phyloP scores from a whole-genome alignment of 2,113 vertebrate species.

The Bombycilla garrulus region DNA sequence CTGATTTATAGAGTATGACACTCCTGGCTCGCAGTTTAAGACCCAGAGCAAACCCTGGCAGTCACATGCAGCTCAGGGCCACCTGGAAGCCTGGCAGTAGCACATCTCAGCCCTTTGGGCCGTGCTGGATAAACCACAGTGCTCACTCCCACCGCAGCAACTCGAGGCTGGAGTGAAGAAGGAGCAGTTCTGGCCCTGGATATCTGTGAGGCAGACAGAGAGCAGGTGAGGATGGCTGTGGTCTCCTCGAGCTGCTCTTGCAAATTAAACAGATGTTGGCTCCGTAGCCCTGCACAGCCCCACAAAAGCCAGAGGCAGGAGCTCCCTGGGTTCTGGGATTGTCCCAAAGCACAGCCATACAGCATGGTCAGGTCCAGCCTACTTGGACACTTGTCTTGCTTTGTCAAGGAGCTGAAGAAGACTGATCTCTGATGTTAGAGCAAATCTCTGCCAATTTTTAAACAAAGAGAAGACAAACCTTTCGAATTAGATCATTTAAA shows the following conservation, averaged over 20 bases:
- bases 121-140: background rate
- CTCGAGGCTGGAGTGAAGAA: background rate
- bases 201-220: background rate
- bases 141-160: background rate
- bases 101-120: background rate
- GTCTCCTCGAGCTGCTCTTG: background rate
- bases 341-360: rapidly evolving
- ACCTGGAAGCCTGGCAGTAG: background rate
- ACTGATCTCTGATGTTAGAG: background rate
- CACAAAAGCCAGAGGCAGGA: background rate
- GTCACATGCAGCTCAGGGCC: rapidly evolving
- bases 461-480: background rate
- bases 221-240: rapidly evolving
- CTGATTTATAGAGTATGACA: background rate
- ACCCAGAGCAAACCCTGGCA: background rate
- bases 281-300: no score
- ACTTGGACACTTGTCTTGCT: background rate
- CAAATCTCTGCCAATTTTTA: background rate
- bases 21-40: background rate
- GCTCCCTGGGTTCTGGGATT: background rate
- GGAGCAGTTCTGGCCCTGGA: background rate
- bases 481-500: background rate
- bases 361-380: rapidly evolving
- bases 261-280: background rate
- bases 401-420: background rate